phyloP scores from a whole-genome alignment of 2,888 invertebrate species.

The Sussaba pulchella region DNA sequence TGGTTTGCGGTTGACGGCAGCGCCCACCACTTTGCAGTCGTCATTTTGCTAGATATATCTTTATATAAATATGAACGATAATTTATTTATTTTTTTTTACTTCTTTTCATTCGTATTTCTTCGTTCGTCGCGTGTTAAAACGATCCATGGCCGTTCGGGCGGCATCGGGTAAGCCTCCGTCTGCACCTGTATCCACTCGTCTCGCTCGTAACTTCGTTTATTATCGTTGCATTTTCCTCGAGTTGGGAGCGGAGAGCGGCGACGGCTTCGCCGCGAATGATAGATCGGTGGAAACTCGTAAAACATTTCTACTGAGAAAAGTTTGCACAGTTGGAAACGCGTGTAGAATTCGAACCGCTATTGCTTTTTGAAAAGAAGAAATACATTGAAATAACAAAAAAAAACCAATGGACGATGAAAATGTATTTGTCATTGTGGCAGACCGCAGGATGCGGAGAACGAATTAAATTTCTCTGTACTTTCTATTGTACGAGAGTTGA shows the following conservation, averaged over 20 bases:
- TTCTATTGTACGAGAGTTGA: no score
- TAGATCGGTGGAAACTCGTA: slow-evolving; percentile 2
- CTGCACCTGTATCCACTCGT: slow-evolving; percentile 31
- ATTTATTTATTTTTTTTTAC: slow-evolving; percentile 7
- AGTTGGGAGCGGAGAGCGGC: not conserved
- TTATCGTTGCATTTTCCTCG: slow-evolving; percentile 23
- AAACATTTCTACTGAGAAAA: not conserved
- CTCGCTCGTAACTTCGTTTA: slow-evolving; percentile 17
- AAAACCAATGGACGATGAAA: no score
- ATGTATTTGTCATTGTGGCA: not conserved
- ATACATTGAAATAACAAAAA: no score
- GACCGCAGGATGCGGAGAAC: not conserved
- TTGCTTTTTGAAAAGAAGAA: not conserved
- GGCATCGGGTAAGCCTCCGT: slow-evolving; percentile 3
- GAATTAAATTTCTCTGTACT: not conserved
- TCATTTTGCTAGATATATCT: slow-evolving; percentile 19
- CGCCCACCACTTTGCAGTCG: not conserved
- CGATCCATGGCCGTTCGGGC: not conserved
- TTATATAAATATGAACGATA: not conserved
- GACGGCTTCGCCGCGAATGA: slow-evolving; percentile 1
- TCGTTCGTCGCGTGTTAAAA: not conserved
- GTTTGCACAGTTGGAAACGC: slow-evolving; percentile 2
- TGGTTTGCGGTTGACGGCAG: slow-evolving; percentile 39
- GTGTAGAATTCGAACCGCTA: not conserved
- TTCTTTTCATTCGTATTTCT: slow-evolving; percentile 5